Conservation (phyloP, 2,888 invertebrate species). For the Netelia virgata region DNA sequence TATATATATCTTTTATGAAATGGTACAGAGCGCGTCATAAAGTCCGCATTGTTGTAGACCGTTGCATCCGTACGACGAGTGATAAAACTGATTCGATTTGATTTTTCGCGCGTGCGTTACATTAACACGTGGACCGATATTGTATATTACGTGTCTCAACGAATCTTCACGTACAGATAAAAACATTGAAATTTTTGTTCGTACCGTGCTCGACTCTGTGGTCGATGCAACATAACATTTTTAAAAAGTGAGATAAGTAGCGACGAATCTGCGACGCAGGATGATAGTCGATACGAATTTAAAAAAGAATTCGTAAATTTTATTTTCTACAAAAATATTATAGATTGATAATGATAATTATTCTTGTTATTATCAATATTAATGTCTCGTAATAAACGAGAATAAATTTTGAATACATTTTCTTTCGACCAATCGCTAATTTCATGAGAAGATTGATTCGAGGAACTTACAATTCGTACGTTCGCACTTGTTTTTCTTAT, state of each 20-base stretch:
- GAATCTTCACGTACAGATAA: background rate
- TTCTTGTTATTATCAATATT: no score
- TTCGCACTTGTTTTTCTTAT: conserved; percentile 14
- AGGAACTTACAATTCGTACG: background rate
- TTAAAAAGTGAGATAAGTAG: background rate
- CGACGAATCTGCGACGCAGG: background rate
- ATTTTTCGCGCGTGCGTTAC: background rate
- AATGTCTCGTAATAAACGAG: no score
- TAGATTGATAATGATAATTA: no score
- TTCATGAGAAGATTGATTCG: no score
- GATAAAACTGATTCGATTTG: conserved; percentile 43
- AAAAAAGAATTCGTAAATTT: no score
- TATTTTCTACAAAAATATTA: no score
- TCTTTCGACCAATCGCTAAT: no score
- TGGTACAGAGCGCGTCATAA: conserved; percentile 6
- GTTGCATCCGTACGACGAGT: background rate
- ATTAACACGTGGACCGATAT: background rate
- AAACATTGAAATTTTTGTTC: background rate
- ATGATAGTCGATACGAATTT: no score
- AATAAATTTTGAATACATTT: no score
- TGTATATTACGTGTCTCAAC: background rate
- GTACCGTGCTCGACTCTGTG: background rate
- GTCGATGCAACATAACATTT: background rate
- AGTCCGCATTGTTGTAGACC: conserved; percentile 20
- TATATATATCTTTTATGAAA: conserved; percentile 16